A percentile compares a stretch with the other conserved stretches of the same genome.
phyloP scores from a whole-genome alignment of 2,888 invertebrate genomes.

The Cheiracanthium punctorium region DNA sequence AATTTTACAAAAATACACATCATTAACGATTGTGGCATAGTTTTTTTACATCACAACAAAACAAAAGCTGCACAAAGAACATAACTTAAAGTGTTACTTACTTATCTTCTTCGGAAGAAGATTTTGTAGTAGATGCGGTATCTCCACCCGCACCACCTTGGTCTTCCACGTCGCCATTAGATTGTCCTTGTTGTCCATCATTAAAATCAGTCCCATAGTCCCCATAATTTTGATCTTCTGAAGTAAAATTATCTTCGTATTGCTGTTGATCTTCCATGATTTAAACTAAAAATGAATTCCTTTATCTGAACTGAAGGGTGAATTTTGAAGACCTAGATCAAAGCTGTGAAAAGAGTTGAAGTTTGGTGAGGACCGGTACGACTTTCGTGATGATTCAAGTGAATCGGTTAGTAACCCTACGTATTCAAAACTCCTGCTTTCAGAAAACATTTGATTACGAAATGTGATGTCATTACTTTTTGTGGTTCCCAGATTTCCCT shows the following conservation, averaged over 20 bases:
- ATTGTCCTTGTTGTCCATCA: conserved; percentile 56
- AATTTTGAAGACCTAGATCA: not conserved
- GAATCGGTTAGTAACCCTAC: too few species aligned
- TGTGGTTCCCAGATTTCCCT: too few species aligned
- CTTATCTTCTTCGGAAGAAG: conserved; percentile 62
- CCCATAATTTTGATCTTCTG: conserved; percentile 65
- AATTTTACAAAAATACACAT: too few species aligned
- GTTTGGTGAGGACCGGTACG: too few species aligned
- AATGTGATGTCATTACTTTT: too few species aligned
- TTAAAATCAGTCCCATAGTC: conserved; percentile 65
- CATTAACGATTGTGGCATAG: too few species aligned
- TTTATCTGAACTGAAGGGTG: conserved; percentile 23
- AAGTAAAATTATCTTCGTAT: conserved; percentile 65
- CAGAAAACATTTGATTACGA: too few species aligned
- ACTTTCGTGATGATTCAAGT: too few species aligned
- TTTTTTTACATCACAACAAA: too few species aligned
- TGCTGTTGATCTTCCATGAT: conserved; percentile 61
- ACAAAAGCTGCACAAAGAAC: too few species aligned
- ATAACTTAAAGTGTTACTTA: conserved; percentile 35
- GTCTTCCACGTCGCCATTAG: conserved; percentile 62
- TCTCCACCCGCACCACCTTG: conserved; percentile 37
- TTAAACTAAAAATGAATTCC: conserved; percentile 17
- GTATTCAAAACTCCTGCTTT: too few species aligned
- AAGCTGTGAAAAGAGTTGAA: not conserved
- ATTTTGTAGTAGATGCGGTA: conserved; percentile 40